A percentile compares a stretch with the other conserved stretches of the same genome.
Evolutionary conservation across 2,888 invertebrate species (phyloP).

Genomic region (Apamea sordens): DNA sequence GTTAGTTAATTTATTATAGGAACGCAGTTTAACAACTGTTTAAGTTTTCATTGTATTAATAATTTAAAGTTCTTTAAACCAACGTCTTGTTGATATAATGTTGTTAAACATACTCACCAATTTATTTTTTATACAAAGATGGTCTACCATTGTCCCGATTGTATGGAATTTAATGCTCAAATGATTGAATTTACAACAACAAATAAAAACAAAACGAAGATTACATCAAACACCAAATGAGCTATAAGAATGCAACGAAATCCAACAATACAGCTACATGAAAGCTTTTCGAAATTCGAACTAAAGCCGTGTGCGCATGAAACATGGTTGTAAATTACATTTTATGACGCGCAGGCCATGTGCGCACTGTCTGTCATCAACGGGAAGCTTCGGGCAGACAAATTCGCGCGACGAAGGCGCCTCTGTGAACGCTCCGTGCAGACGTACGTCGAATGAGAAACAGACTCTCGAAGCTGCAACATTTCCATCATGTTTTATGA

Average conservation of each 20-base stretch:
- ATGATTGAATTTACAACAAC: not conserved
- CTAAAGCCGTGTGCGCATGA: conserved; percentile 67
- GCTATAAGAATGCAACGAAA: conserved; percentile 14
- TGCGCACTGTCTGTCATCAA: conserved; percentile 81
- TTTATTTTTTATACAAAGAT: not conserved
- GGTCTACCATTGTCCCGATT: not conserved
- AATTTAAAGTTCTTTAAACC: not conserved
- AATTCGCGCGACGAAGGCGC: conserved; percentile 64
- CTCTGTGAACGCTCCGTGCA: conserved; percentile 42
- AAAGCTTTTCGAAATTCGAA: conserved; percentile 64
- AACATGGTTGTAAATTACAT: conserved; percentile 81
- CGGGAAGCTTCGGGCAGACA: conserved; percentile 63
- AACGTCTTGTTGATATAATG: too few species aligned
- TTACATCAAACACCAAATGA: conserved; percentile 8
- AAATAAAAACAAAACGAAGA: not conserved
- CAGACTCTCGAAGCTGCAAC: conserved; percentile 59
- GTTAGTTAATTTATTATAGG: too few species aligned
- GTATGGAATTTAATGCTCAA: not conserved
- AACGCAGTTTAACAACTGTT: not conserved
- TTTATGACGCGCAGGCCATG: conserved; percentile 87
- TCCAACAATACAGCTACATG: conserved; percentile 66
- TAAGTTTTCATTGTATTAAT: not conserved
- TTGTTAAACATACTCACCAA: not conserved
- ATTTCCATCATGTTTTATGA: conserved; percentile 63
- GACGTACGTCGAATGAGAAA: conserved; percentile 58